Evolutionary conservation across 2,888 invertebrate genomes (phyloP).

Genomic region (Melipona bicolor): DNA sequence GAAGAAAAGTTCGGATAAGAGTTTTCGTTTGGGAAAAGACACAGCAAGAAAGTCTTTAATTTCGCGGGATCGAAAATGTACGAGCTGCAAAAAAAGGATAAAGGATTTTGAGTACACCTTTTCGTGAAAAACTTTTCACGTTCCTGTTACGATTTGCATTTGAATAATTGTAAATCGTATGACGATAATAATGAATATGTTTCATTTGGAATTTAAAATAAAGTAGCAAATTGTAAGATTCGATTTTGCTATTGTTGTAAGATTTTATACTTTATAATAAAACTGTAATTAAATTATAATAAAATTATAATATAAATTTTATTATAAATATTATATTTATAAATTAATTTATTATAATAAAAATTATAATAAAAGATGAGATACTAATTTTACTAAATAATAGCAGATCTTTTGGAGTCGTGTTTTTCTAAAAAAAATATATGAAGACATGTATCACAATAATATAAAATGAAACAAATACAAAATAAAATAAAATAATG

Average conservation of each 20-base stretch:
- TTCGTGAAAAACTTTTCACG: background rate
- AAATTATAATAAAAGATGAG: background rate
- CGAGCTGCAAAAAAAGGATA: background rate
- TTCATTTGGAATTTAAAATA: background rate
- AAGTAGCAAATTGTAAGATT: background rate
- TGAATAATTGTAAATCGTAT: background rate
- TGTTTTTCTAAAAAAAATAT: background rate
- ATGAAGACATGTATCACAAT: too few relatives aligned
- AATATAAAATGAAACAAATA: background rate
- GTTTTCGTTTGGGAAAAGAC: background rate
- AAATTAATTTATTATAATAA: too few relatives aligned
- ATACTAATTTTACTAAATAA: background rate
- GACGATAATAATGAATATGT: background rate
- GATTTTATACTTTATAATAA: background rate
- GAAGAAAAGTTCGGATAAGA: too few relatives aligned
- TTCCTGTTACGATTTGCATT: background rate
- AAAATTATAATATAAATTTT: background rate
- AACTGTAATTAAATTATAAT: too few relatives aligned
- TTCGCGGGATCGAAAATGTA: background rate
- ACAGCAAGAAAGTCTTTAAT: background rate
- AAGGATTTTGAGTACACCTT: background rate
- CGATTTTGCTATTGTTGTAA: background rate
- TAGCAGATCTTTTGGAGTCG: background rate
- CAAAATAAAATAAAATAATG: background rate
- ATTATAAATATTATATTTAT: too few relatives aligned